A percentile compares a stretch with the other conserved stretches of the same genome.
phyloP scores from a whole-genome alignment of 2,113 vertebrate genomes.

The Cichladusa arquata region DNA sequence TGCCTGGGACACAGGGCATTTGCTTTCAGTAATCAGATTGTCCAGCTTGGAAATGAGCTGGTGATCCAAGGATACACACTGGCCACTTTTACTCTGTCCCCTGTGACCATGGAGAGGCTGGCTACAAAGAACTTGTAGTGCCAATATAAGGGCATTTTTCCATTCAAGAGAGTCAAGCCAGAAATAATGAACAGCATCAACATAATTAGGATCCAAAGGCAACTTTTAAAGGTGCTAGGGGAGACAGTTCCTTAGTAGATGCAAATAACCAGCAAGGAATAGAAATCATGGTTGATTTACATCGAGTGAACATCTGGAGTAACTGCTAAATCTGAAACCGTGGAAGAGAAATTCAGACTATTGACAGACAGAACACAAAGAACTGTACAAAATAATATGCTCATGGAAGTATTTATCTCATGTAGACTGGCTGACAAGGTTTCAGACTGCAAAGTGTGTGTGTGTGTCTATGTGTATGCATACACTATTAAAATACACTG shows the following conservation, averaged over 20 bases:
- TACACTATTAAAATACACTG: background rate
- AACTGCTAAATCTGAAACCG: background rate
- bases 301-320: background rate
- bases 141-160: background rate
- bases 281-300: background rate
- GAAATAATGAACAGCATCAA: background rate
- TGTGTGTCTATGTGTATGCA: background rate
- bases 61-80: background rate
- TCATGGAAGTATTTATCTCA: background rate
- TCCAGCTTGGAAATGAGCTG: background rate
- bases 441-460: background rate
- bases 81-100: background rate
- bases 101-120: background rate
- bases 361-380: background rate
- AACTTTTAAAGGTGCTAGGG: background rate
- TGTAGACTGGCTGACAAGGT: background rate
- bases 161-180: background rate
- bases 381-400: background rate
- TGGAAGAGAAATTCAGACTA: background rate
- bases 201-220: background rate
- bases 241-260: background rate
- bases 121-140: background rate
- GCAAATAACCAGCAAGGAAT: background rate
- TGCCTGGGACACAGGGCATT: background rate
- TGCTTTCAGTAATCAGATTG: background rate